phyloP scores from a whole-genome alignment of 2,888 invertebrate genomes.

The Platynereis dumerilii region DNA sequence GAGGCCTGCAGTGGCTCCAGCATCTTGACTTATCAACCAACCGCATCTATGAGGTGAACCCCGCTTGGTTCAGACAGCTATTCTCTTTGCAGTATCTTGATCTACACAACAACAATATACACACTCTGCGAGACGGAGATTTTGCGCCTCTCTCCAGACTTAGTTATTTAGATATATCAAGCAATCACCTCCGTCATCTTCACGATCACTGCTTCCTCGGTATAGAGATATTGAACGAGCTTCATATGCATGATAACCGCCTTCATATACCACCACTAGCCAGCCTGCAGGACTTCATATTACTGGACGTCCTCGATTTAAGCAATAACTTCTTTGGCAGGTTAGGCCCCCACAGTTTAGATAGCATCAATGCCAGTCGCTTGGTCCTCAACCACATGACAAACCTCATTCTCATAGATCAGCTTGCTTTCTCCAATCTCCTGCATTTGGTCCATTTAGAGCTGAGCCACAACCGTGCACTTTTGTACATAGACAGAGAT shows the following conservation, averaged over 20 bases:
- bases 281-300: constrained; percentile 19
- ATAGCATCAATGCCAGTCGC: constrained; percentile 43
- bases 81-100: constrained; percentile 18
- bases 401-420: constrained; percentile 57
- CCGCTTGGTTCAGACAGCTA: constrained; percentile 33
- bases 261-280: constrained; percentile 24
- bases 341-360: constrained; percentile 20
- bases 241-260: constrained; percentile 29
- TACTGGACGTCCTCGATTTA: constrained; percentile 26
- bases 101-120: constrained; percentile 35
- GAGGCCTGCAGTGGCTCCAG: constrained; percentile 7
- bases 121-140: constrained; percentile 27
- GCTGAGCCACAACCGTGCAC: constrained; percentile 64
- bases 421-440: constrained; percentile 61
- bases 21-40: constrained; percentile 18
- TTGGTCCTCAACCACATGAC: constrained; percentile 59
- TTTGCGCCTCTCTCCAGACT: constrained; percentile 25
- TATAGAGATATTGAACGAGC: constrained; percentile 18
- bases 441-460: constrained; percentile 59
- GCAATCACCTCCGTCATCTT: constrained; percentile 31
- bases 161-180: constrained; percentile 26
- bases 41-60: constrained; percentile 24
- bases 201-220: constrained; percentile 29
- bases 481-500: constrained; percentile 66
- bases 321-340: constrained; percentile 29